Evolutionary conservation across 2,797 vertebrate species (phyloP), one percentile per base, ranked within the genome.

Genomic region (Carcharodon carcharias): DNA sequence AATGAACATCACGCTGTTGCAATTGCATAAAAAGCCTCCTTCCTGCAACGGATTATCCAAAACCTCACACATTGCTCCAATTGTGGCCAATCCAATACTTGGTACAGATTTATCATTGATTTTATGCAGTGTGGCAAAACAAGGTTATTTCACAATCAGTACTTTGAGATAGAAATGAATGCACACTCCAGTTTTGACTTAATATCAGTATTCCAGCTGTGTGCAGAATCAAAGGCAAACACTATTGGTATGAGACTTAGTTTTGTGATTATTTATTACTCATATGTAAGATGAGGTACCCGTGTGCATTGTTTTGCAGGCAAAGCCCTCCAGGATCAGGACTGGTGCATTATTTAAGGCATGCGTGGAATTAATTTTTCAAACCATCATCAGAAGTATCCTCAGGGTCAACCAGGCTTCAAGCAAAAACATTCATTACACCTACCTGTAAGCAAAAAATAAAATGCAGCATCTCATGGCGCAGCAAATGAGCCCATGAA

Each of bases 241-340:
- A 95, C 93, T 35, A 71, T 95, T 56, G 18, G 35, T 50, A 94
- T 67, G 80, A 85, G 26, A 31, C 26, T 73, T 28, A 73, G 71
- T 35, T 71, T 77, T 95, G 28, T 35, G 69, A 45, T 28, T 71
- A 95, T 95, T 95, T 56, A 95, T 95, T 77, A 95, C 67, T 93
- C 45, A 71, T 23, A 77, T 54, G 58, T 77, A 35, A 93, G 77
- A 95, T 50, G 23, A 69, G 11, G 23, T 28, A 9, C 8, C 65
- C 40, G 35, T 11, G 35, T 0, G 18, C 18, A 18, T 50, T 28
- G 11, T 23, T 73, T 73, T 35, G 7, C 67, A 56, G 50, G 45
- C 67, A 73, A 73, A 71, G 12, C 6, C 50, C 45, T 73, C 9
- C 18, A 35, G 45, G 26, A 73, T 73, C 4, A 73, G 69, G 23